A percentile compares a stretch with the other conserved stretches of the same genome.
phyloP scores from a whole-genome alignment of 2,113 vertebrate species.

The Zeus faber region DNA sequence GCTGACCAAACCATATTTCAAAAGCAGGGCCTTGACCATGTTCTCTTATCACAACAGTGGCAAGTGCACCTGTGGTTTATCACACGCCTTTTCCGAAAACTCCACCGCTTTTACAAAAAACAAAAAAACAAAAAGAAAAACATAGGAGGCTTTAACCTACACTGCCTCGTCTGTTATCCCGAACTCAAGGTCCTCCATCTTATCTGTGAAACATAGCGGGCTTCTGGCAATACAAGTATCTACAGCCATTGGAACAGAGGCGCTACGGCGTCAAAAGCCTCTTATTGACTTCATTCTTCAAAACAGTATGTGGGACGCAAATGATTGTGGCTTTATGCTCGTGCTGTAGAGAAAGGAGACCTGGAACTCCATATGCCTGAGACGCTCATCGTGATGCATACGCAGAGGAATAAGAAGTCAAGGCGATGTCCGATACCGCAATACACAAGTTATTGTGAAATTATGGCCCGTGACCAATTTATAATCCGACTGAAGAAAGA shows the following conservation, averaged over 20 bases:
- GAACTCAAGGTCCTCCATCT: conserved; percentile 46
- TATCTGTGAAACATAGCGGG: conserved; percentile 40
- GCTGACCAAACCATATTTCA: conserved; percentile 51
- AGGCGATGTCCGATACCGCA: neutral
- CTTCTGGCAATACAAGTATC: conserved; percentile 8
- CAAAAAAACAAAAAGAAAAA: too few species aligned
- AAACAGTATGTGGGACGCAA: too few species aligned
- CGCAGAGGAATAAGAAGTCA: conserved; percentile 22
- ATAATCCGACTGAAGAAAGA: too few species aligned
- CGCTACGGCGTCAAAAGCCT: too few species aligned
- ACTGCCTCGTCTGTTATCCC: conserved; percentile 34
- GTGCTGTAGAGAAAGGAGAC: too few species aligned
- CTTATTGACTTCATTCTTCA: too few species aligned
- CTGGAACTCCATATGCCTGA: neutral
- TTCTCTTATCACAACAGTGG: conserved; percentile 47
- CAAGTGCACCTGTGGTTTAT: conserved; percentile 56
- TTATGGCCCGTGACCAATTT: too few species aligned
- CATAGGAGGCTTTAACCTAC: neutral
- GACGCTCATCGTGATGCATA: conserved; percentile 3
- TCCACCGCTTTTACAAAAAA: conserved; percentile 23
- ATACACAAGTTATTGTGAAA: too few species aligned
- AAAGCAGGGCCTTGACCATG: conserved; percentile 37
- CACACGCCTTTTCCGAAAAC: conserved; percentile 34
- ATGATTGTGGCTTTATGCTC: too few species aligned
- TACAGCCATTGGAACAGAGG: too few species aligned